Conservation (phyloP, 2,113 vertebrate genomes). For the Tretioscincus oriximinensis region DNA sequence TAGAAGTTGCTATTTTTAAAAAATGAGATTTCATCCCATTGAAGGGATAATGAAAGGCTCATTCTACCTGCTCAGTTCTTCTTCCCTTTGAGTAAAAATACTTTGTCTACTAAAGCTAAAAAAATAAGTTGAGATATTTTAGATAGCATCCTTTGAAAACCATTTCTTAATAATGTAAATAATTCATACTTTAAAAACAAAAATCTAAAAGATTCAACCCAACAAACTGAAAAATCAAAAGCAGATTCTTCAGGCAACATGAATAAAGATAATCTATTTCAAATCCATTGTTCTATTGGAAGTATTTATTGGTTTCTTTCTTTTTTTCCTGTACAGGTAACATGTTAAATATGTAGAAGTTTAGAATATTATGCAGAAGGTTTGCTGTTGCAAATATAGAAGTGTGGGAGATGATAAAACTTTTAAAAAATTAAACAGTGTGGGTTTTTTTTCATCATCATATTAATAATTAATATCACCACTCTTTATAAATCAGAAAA, state of each 20-base stretch:
- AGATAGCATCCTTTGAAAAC: slow-evolving; percentile 20
- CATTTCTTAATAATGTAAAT: slow-evolving; percentile 21
- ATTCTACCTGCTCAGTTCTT: slow-evolving; percentile 28
- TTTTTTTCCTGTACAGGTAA: neutral
- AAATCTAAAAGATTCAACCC: neutral
- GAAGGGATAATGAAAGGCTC: slow-evolving; percentile 26
- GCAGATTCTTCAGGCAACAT: neutral
- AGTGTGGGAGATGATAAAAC: neutral
- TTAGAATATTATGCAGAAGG: slow-evolving; percentile 1
- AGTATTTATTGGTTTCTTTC: slow-evolving; percentile 15
- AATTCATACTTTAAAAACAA: slow-evolving; percentile 22
- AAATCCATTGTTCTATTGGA: slow-evolving; percentile 35
- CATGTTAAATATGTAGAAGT: slow-evolving; percentile 17
- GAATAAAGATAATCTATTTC: slow-evolving; percentile 15
- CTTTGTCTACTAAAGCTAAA: slow-evolving; percentile 32
- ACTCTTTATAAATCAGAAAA: too few relatives aligned
- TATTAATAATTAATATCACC: too few relatives aligned
- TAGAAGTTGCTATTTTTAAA: slow-evolving; percentile 9
- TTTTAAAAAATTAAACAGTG: neutral
- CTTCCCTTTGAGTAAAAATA: slow-evolving; percentile 31
- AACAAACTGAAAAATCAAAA: slow-evolving; percentile 17
- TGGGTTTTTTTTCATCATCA: neutral
- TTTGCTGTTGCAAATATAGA: neutral
- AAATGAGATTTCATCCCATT: slow-evolving; percentile 20
- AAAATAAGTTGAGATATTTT: slow-evolving; percentile 13